A percentile compares a stretch with the other conserved stretches of the same genome.
These are phyloP conservation scores for Leptinotarsa undecemlineata DNA, from an alignment of 1,140 invertebrate species.

Conservation along the genomic window DNA sequence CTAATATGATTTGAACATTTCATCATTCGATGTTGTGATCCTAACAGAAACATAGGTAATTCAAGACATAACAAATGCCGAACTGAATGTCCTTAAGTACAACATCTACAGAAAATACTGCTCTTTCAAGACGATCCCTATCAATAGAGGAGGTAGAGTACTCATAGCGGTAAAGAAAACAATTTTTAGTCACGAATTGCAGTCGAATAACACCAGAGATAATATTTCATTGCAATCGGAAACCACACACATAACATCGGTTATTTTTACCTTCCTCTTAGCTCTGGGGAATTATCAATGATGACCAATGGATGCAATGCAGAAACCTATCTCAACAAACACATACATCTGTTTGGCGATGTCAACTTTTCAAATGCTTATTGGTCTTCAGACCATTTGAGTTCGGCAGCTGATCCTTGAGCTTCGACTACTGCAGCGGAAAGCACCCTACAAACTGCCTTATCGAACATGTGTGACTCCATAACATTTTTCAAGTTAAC, in stretches of 20 bases:
- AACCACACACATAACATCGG: neutral
- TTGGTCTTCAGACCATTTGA: neutral
- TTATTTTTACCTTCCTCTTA: neutral
- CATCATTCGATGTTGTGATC: neutral
- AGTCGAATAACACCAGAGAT: neutral
- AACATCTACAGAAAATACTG: neutral
- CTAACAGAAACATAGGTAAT: neutral
- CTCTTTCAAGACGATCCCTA: neutral
- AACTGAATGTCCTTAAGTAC: neutral
- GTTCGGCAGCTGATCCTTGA: neutral
- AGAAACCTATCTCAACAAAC: neutral
- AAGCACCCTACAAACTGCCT: neutral
- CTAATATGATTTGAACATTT: neutral
- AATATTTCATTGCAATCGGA: neutral
- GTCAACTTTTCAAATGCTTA: neutral
- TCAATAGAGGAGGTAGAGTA: constrained; percentile 1
- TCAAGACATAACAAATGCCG: neutral
- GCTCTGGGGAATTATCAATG: neutral
- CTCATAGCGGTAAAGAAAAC: constrained; percentile 1
- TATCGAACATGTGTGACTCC: neutral
- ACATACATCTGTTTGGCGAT: neutral
- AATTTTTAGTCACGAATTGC: neutral
- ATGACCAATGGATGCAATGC: neutral
- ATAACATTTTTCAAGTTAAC: neutral
- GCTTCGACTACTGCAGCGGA: neutral